Evolutionary conservation across 2,888 invertebrate species (phyloP).

Genomic region (Cetonia aurata): DNA sequence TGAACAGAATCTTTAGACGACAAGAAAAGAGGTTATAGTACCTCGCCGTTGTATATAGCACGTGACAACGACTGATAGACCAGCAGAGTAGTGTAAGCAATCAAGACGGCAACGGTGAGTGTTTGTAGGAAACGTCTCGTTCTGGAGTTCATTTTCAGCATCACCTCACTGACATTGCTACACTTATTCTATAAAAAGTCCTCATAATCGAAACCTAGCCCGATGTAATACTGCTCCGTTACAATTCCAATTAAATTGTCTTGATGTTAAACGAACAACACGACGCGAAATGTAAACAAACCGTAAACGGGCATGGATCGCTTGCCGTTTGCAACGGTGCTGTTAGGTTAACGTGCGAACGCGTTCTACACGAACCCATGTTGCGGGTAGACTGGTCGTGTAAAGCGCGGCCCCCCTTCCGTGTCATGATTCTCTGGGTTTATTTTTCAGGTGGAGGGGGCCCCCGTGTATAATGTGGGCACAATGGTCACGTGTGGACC

Average conservation of each 20-base stretch:
- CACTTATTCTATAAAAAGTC: slow-evolving; percentile 47
- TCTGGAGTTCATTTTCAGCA: slow-evolving; percentile 61
- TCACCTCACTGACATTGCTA: slow-evolving; percentile 59
- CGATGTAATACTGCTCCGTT: background rate
- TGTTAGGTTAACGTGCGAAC: slow-evolving; percentile 36
- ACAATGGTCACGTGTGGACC: slow-evolving; percentile 16
- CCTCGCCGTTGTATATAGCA: slow-evolving; percentile 53
- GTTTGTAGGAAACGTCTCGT: slow-evolving; percentile 62
- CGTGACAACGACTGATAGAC: slow-evolving; percentile 63
- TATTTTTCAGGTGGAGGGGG: slow-evolving; percentile 37
- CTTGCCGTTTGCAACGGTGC: slow-evolving; percentile 47
- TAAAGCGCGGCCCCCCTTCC: slow-evolving; percentile 66
- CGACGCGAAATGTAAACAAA: slow-evolving; percentile 33
- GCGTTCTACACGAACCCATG: slow-evolving; percentile 64
- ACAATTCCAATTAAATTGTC: too few relatives aligned
- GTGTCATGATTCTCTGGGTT: slow-evolving; percentile 21
- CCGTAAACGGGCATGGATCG: slow-evolving; percentile 35
- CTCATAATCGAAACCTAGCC: slow-evolving; percentile 46
- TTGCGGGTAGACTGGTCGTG: slow-evolving; percentile 67
- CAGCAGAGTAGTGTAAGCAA: slow-evolving; percentile 62
- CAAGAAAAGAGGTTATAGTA: slow-evolving; percentile 48
- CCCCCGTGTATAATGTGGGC: slow-evolving; percentile 17
- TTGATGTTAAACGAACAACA: slow-evolving; percentile 1
- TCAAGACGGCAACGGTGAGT: slow-evolving; percentile 59
- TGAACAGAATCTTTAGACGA: slow-evolving; percentile 20